A percentile compares a stretch with the other conserved stretches of the same genome.
These are phyloP conservation scores for Pseudolaguvia tuberculata DNA, from an alignment of 2,113 vertebrate genomes.

Conservation along the genomic window DNA sequence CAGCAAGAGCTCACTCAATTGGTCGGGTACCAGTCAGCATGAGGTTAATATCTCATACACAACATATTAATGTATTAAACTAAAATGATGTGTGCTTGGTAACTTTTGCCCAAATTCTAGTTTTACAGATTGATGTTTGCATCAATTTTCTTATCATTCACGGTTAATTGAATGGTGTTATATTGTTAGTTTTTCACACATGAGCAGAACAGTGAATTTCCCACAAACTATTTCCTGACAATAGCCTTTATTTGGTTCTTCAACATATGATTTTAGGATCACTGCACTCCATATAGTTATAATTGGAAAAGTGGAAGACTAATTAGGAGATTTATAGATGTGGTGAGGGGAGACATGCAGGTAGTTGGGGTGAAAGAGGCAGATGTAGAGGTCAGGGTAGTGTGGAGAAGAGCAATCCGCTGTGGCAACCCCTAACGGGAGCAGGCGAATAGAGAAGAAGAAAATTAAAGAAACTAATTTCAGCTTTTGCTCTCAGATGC, in stretches of 20 bases:
- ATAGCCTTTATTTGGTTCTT: conserved; percentile 9
- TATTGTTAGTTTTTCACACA: neutral
- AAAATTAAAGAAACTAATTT: conserved; percentile 2
- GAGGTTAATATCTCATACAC: neutral
- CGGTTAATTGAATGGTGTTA: neutral
- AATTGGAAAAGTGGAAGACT: too few species aligned
- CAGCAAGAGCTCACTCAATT: conserved; percentile 8
- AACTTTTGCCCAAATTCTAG: neutral
- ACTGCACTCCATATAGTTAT: neutral
- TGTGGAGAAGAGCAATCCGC: too few species aligned
- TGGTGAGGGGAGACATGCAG: too few species aligned
- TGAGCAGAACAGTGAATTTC: neutral
- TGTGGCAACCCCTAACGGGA: too few species aligned
- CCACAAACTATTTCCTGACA: neutral
- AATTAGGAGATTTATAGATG: too few species aligned
- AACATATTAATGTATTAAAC: neutral
- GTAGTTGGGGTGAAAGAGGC: too few species aligned
- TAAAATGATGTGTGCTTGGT: neutral
- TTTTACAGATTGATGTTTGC: neutral
- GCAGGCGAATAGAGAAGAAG: too few species aligned
- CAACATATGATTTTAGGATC: conserved; percentile 11
- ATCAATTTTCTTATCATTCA: neutral
- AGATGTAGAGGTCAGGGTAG: too few species aligned
- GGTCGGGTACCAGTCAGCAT: neutral
- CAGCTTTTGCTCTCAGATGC: conserved; percentile 6